Percentiles rank a stretch among this genome's conserved stretches.
phyloP scores from a whole-genome alignment of 2,797 vertebrate species.

The Crocidura indochinensis region DNA sequence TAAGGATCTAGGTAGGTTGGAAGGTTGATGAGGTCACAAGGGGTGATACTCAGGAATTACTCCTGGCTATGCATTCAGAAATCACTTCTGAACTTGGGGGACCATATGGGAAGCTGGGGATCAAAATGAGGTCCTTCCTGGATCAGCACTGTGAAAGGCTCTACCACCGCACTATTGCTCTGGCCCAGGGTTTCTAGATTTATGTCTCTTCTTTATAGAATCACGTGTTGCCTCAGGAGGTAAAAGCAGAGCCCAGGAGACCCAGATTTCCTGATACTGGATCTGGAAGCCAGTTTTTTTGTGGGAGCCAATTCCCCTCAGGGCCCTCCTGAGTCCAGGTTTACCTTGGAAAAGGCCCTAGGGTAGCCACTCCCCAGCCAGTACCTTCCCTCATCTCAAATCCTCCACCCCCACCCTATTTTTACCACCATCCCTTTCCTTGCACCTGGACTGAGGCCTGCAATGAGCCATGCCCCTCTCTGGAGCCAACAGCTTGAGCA shows the following conservation, averaged over 20 bases:
- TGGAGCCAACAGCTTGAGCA: neutral
- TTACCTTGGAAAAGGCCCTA: neutral
- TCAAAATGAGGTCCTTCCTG: too few relatives aligned
- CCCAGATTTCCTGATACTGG: constrained; percentile 2
- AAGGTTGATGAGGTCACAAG: too few relatives aligned
- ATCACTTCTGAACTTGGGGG: too few relatives aligned
- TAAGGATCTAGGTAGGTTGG: too few relatives aligned
- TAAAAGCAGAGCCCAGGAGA: neutral
- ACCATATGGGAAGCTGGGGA: too few relatives aligned
- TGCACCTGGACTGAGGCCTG: too few relatives aligned
- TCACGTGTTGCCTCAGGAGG: neutral
- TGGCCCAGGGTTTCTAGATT: neutral
- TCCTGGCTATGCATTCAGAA: too few relatives aligned
- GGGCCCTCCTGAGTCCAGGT: neutral
- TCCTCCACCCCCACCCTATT: neutral
- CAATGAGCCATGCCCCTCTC: too few relatives aligned
- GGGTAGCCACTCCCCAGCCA: neutral
- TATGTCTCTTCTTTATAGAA: neutral
- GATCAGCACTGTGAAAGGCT: too few relatives aligned
- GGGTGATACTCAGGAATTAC: too few relatives aligned
- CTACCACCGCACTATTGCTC: too few relatives aligned
- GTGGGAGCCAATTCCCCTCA: neutral
- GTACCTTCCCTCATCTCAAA: fast-evolving
- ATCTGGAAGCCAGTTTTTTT: neutral
- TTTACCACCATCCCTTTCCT: too few relatives aligned